Evolutionary conservation across 37 sponge, comb jelly and placozoan species (phyloP), one percentile per base, ranked within the genome.

Genomic region (Beroe ovata): DNA sequence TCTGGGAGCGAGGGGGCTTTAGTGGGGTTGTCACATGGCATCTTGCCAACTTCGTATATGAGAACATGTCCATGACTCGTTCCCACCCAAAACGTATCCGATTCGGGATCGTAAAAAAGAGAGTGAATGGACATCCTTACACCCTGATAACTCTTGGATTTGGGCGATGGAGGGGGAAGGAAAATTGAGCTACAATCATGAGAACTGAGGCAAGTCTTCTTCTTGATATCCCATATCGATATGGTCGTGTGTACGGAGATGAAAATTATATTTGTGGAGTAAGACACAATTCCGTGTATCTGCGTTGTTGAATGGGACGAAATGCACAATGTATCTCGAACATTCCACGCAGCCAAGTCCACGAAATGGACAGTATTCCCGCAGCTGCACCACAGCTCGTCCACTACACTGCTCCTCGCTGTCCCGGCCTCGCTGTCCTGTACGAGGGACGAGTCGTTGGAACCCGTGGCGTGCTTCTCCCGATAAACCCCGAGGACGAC

Each of bases 181-280:
- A 77, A 77, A 20, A 77, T 36, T n/a, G 84, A 26, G 54, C 84
- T 77, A 40, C 84, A 77, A 40, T 77, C 84, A 54, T 77, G 84
- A 28, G 84, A 19, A 16, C 42, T 42, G 19, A 77, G 47, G 41
- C 84, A 77, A 54, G 84, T 3, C 38, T 77, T 77, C 54, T 42
- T 77, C 26, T 23, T 41, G 23, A 77, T 42, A 20, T 77, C 84
- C 84, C 84, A 77, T 4, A 77, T 23, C 4, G 54, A 42, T 38
- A 77, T 77, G 42, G 84, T 77, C 25, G 84, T 77, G 54, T 77
- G 42, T 2, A 77, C 54, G 3, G 84, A 11, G 3, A 77, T 42
- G 84, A 77, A 77, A 4, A 77, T 54, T 21, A 77, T 39, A 0
- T 21, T 77, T 1, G 84, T 20, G 25, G 84, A 77, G 47, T 77